Conservation (phyloP, 1,140 invertebrate species). For the Drosophila lacteicornis region DNA sequence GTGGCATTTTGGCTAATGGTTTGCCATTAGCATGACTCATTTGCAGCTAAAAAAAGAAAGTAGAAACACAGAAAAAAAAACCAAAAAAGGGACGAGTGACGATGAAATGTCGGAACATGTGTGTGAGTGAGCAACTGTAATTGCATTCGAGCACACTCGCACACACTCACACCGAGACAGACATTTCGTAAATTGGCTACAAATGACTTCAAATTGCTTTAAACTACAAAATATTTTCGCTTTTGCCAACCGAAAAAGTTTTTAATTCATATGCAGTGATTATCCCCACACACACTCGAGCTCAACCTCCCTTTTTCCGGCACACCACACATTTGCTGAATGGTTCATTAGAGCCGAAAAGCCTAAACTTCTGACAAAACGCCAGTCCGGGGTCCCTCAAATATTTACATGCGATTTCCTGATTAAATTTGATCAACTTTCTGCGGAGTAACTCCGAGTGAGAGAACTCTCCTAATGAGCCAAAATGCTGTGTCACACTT, state of each 20-base stretch:
- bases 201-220: conserved; percentile 84
- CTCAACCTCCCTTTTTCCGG: conserved; percentile 5
- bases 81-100: conserved; percentile 13
- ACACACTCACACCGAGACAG: conserved; percentile 33
- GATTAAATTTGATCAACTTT: conserved; percentile 53
- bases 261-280: conserved; percentile 81
- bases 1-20: conserved; percentile 78
- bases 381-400: conserved; percentile 19
- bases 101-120: conserved; percentile 47
- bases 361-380: conserved; percentile 37
- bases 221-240: conserved; percentile 81
- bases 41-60: conserved; percentile 62
- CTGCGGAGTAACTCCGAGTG: conserved; percentile 12
- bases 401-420: conserved; percentile 50
- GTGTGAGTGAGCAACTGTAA: conserved; percentile 55
- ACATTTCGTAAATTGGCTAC: conserved; percentile 83
- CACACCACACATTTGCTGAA: conserved; percentile 37
- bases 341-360: conserved; percentile 69
- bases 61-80: background rate
- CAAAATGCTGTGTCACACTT: conserved; percentile 33
- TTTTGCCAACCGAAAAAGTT: conserved; percentile 47
- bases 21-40: conserved; percentile 83
- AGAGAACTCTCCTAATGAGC: conserved; percentile 29
- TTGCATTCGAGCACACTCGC: conserved; percentile 66
- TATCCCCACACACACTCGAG: conserved; percentile 43